Base-by-base conservation (phyloP, 2,113 vertebrate species). In the Myocastor coypus region DNA sequence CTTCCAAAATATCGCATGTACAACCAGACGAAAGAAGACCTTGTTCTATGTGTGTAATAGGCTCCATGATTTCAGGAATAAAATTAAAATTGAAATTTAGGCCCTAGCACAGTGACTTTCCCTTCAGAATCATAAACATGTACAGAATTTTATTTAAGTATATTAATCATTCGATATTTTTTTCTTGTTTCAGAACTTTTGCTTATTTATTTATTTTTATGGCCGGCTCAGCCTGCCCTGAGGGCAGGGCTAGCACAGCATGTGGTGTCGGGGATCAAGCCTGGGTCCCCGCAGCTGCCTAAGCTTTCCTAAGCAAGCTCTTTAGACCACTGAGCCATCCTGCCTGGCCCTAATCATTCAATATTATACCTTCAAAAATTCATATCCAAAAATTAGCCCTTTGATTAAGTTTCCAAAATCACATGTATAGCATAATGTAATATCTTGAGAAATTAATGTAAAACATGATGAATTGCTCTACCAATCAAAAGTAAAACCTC, bases 21-120 rank as follows among this genome's bases (percentile, higher is more conserved):
- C 77, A 11, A 75, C 1, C 32, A 68, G 0, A 59, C 80, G 55
- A 84, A 50, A 64, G 10, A 95, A 13, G 20, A 80, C 66, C 14
- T 64, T 50, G n/a, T 69, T 30, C 40, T 42, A 20, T 34, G 57
- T 87, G 34, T 83, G 0, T 20, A 82, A n/a, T 11, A 61, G 89
- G 2, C 8, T 24, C 8, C 9, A 80, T 1, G 2, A 92, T 73
- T 91, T 83, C 69, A 88, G 75, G 11, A 71, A 57, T 0, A 80
- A 89, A 92, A 92, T n/a, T 94, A 68, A 83, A 88, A 92, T n/a
- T 37, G 86, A 85, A 95, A 93, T 75, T 8, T 81, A 73, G 7
- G 8, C 17, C 7, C 9, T 34, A 83, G 26, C 61, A n/a, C n/a
- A n/a, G n/a, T n/a, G n/a, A 89, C 17, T 0, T 59, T 89, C 7